These are phyloP conservation scores for Excalfactoria chinensis DNA, from an alignment of 2,113 vertebrate genomes.

Conservation along the genomic window DNA sequence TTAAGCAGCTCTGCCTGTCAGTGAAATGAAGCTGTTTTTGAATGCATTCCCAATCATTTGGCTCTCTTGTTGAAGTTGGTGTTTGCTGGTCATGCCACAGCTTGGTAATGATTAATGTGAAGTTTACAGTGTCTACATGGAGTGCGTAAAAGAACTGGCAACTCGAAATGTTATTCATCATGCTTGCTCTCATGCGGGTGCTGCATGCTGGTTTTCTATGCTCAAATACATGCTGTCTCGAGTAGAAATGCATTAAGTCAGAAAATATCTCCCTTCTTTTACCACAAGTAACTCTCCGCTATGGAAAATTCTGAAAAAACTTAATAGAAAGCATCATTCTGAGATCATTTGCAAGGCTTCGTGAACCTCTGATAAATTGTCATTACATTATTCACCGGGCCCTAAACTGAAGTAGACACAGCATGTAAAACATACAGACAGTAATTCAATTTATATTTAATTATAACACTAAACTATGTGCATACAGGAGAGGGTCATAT, in stretches of 20 bases:
- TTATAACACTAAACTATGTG: not conserved
- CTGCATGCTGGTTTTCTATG: not conserved
- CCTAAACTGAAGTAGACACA: slow-evolving; percentile 1
- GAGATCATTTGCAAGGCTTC: not conserved
- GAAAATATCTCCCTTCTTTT: not conserved
- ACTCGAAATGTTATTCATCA: slow-evolving; percentile 61
- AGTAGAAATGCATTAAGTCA: not conserved
- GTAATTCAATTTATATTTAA: not conserved
- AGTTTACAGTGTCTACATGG: slow-evolving; percentile 46
- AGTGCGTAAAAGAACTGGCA: slow-evolving; percentile 47
- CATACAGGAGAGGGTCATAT: not conserved
- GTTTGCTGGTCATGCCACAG: slow-evolving; percentile 30
- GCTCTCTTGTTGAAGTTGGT: slow-evolving; percentile 37
- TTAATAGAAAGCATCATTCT: not conserved
- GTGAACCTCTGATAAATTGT: not conserved
- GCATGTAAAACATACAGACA: not conserved
- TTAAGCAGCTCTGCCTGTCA: slow-evolving; percentile 55
- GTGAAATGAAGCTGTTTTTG: slow-evolving; percentile 74
- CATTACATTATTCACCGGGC: not conserved
- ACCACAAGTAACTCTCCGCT: not conserved
- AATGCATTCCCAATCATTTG: slow-evolving; percentile 69
- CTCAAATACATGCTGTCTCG: accelerated
- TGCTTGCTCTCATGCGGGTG: not conserved
- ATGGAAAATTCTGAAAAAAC: not conserved
- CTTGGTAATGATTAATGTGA: slow-evolving; percentile 69